Conservation (phyloP, 2,113 vertebrate species). For the Chroicocephalus ridibundus region DNA sequence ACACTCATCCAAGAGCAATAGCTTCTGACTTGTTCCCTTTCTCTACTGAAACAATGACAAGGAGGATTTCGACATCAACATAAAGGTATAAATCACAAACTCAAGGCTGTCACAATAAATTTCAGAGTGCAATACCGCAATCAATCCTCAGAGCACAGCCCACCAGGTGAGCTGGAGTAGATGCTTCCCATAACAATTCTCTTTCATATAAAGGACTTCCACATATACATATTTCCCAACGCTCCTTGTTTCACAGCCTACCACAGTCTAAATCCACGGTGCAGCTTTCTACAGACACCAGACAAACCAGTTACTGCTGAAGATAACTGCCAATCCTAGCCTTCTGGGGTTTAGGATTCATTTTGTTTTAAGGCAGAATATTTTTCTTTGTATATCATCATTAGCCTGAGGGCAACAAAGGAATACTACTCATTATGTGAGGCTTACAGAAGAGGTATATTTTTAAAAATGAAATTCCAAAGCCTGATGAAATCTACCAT, state of each 20-base stretch:
- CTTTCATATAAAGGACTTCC: not conserved
- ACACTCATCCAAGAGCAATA: not conserved
- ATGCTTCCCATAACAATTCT: not conserved
- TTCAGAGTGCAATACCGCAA: not conserved
- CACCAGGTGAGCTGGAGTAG: not conserved
- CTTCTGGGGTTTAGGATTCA: not conserved
- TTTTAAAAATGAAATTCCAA: not conserved
- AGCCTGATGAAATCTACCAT: not conserved
- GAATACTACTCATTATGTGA: not conserved
- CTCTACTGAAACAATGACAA: not conserved
- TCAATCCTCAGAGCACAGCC: not conserved
- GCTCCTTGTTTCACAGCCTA: not conserved
- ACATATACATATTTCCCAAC: fast-evolving
- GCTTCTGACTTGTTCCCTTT: not conserved
- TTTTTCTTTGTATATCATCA: not conserved
- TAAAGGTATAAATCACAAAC: not conserved
- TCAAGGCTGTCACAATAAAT: not conserved
- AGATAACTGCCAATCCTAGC: not conserved
- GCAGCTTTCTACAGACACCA: not conserved
- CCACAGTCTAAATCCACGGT: not conserved
- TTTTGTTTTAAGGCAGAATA: not conserved
- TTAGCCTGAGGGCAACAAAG: not conserved
- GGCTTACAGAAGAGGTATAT: not conserved
- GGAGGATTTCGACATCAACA: not conserved
- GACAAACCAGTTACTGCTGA: not conserved